Evolutionary conservation across 1,140 invertebrate genomes (phyloP).

Genomic region (Bombus sylvicola): DNA sequence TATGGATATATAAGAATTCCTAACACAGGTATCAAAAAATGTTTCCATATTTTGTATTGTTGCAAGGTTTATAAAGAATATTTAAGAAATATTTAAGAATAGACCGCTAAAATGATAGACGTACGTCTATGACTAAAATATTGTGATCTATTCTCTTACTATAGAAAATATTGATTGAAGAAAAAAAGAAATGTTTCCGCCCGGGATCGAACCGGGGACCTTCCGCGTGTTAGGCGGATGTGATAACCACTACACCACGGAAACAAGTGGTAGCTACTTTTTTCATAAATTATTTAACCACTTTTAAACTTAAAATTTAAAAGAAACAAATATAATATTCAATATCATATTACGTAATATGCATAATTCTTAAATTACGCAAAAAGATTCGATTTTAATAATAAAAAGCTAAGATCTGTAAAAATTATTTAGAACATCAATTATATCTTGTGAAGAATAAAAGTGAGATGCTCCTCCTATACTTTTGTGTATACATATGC

Average conservation of each 20-base stretch:
- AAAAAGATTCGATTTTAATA: too few species aligned
- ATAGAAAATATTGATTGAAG: background rate
- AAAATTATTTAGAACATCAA: background rate
- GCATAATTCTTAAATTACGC: too few species aligned
- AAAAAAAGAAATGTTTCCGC: conserved; percentile 64
- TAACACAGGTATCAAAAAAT: background rate
- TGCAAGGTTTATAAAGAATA: background rate
- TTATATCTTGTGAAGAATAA: background rate
- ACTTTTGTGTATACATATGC: too few species aligned
- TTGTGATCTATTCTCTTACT: too few species aligned
- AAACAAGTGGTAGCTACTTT: background rate
- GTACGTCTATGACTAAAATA: background rate
- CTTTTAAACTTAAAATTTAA: background rate
- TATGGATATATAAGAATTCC: background rate
- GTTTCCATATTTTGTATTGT: background rate
- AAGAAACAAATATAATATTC: background rate
- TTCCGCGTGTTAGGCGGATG: conserved; percentile 73
- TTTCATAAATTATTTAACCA: rapidly evolving
- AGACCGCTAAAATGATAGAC: too few species aligned
- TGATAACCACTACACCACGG: conserved; percentile 73
- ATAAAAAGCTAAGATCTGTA: background rate
- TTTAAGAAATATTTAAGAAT: too few species aligned
- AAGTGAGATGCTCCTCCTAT: too few species aligned
- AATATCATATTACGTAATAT: too few species aligned
- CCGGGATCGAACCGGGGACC: conserved; percentile 72